These are phyloP conservation scores for Sciurus carolinensis DNA, from an alignment of 2,797 vertebrate genomes.

Conservation along the genomic window DNA sequence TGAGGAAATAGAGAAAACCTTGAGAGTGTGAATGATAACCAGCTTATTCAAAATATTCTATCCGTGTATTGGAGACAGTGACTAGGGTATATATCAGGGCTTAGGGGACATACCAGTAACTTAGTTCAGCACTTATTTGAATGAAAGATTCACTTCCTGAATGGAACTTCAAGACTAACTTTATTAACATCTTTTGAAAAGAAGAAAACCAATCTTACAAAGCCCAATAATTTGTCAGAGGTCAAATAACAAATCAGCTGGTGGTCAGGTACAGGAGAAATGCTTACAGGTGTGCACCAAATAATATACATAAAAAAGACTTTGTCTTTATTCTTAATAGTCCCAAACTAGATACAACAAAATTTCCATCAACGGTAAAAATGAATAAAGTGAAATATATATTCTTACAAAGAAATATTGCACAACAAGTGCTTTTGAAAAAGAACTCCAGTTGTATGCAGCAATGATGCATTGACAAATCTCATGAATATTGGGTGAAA, in stretches of 20 bases:
- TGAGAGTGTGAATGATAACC: rapidly evolving
- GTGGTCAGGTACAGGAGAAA: neutral
- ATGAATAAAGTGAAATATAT: neutral
- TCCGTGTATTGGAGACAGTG: neutral
- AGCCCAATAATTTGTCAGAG: neutral
- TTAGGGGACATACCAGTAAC: no score
- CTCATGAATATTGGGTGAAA: neutral
- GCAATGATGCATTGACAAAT: neutral
- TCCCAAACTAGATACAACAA: neutral
- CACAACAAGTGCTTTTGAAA: neutral
- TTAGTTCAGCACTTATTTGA: no score
- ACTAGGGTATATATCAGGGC: no score
- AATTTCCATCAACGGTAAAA: neutral
- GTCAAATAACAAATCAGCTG: neutral
- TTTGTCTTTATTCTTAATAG: neutral
- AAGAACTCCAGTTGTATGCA: neutral
- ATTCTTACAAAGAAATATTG: neutral
- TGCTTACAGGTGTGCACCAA: rapidly evolving
- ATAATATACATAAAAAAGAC: neutral
- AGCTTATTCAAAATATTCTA: neutral
- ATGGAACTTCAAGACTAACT: neutral
- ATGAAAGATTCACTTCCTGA: no score
- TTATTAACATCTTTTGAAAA: neutral
- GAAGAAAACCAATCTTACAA: neutral
- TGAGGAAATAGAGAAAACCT: neutral